A percentile compares a stretch with the other conserved stretches of the same genome.
Conservation (phyloP, 2,888 invertebrate genomes). For the Chloroclysta siterata region DNA sequence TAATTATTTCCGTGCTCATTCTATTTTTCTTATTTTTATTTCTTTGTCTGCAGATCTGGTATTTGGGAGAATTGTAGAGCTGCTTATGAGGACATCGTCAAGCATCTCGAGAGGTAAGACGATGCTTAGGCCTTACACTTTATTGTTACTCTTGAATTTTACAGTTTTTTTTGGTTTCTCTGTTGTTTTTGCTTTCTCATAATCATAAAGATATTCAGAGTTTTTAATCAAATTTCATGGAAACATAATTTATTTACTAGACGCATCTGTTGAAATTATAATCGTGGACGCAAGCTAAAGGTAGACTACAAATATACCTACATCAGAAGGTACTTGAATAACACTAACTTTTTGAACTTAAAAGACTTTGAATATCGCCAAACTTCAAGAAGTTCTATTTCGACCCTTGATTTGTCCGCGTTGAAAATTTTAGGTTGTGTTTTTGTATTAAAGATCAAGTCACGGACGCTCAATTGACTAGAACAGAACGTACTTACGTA, state of each 20-base stretch:
- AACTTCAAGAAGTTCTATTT: too few relatives aligned
- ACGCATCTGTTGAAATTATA: neutral
- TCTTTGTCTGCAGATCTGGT: slow-evolving; percentile 89
- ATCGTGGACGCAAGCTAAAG: neutral
- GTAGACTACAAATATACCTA: too few relatives aligned
- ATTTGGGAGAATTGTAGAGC: slow-evolving; percentile 98
- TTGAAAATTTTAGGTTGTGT: neutral
- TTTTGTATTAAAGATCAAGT: neutral
- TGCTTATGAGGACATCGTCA: slow-evolving; percentile 97
- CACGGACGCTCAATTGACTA: neutral
- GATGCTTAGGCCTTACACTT: slow-evolving; percentile 23
- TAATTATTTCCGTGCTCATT: slow-evolving; percentile 51
- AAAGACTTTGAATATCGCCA: too few relatives aligned
- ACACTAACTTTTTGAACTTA: too few relatives aligned
- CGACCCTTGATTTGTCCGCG: neutral
- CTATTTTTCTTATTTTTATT: slow-evolving; percentile 73
- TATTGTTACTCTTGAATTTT: slow-evolving; percentile 18
- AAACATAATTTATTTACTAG: neutral
- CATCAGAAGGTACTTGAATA: too few relatives aligned
- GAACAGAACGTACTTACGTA: neutral
- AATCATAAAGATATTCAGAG: neutral
- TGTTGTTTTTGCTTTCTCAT: neutral
- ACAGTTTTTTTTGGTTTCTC: slow-evolving; percentile 18
- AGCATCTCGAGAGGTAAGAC: slow-evolving; percentile 96
- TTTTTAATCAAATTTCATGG: neutral